Percentiles rank a stretch among this genome's conserved stretches.
phyloP scores from a whole-genome alignment of 2,888 invertebrate species.

The Cheilosia variabilis region DNA sequence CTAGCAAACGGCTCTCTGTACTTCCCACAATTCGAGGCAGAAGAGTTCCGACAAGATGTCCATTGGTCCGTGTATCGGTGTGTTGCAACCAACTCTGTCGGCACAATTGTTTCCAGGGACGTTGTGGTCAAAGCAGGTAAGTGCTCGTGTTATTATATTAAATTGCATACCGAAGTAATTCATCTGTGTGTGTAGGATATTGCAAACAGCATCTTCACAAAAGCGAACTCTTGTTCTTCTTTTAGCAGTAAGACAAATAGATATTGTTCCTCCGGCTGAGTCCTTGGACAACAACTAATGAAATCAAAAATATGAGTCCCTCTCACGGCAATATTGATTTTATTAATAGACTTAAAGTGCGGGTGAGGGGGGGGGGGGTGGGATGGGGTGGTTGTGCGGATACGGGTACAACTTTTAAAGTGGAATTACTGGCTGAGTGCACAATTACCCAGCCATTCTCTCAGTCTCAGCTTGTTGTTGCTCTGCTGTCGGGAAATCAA shows the following conservation, averaged over 20 bases:
- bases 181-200: neutral
- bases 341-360: no score
- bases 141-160: slow-evolving; percentile 53
- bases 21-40: slow-evolving; percentile 85
- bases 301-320: no score
- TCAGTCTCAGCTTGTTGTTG: neutral
- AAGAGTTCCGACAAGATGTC: slow-evolving; percentile 86
- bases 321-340: no score
- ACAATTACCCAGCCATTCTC: neutral
- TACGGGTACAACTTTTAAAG: neutral
- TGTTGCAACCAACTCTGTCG: slow-evolving; percentile 84
- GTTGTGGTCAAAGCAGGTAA: slow-evolving; percentile 85
- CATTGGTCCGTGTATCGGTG: slow-evolving; percentile 86
- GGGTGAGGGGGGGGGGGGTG: no score
- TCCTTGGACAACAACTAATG: no score
- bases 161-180: neutral
- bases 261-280: no score
- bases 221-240: no score
- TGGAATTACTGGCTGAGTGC: neutral
- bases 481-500: neutral
- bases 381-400: no score
- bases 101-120: slow-evolving; percentile 85
- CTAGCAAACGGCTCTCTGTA: slow-evolving; percentile 85
- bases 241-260: no score
- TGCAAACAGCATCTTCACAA: neutral